Base-by-base conservation (phyloP, 2,888 invertebrate species). In the Trissolcus japonicus region DNA sequence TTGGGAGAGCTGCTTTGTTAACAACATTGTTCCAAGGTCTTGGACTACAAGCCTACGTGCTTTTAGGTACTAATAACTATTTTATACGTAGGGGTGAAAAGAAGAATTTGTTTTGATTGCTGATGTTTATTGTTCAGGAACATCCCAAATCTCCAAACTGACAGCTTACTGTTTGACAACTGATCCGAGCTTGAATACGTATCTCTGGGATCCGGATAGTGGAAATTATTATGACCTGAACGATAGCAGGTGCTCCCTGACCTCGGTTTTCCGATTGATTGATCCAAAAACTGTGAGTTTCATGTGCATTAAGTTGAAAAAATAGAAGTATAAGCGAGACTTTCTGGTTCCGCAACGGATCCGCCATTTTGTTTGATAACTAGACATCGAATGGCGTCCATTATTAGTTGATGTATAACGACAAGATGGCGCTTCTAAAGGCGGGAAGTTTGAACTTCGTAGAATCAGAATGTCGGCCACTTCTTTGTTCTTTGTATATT, bases 121-220 rank as follows among this genome's bases (percentile, higher is more conserved):
- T 48, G 14, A n/a, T 48, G 16, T 62, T 62, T 53, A 4, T 25
- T 56, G 19, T 65, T 65, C 54, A 88, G 88, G 87, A 55, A 81
- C 86, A 19, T 88, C 89, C 3, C 89, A 89, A 63, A 84, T 83
- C 41, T 85, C 84, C 69, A 86, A 85, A 79, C 86, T 85, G 82
- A 83, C 86, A n/a, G 84, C 86, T n/a, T 89, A 85, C 74, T 84
- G 86, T 4, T 61, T 89, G 14, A 85, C 85, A 3, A 78, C 83
- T n/a, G 82, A 82, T 9, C 85, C 84, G 25, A 82, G 79, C 41
- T 79, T 80, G 16, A 82, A 80, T 53, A 76, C 81, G 1, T 74
- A 78, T 6, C 69, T 89, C 17, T 89, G 89, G 89, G 88, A 89
- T 79, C 86, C 88, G 6, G 89, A 89, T 73, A 86, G 80, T 57